Evolutionary conservation across 1,140 invertebrate genomes (phyloP), one percentile per base, ranked within the genome.

Genomic region (Caerostris extrusa): DNA sequence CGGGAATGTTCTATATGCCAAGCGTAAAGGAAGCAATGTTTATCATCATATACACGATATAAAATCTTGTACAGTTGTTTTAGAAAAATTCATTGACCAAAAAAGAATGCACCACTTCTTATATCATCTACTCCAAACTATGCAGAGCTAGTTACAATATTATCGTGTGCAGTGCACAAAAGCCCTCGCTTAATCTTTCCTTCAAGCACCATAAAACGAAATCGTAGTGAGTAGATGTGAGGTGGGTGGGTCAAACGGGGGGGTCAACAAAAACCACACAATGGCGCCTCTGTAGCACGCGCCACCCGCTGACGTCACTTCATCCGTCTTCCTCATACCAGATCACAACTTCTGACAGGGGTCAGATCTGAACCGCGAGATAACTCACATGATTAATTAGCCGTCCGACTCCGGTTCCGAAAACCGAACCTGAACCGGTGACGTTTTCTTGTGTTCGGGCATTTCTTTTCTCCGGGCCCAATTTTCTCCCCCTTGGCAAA

Each of bases 221-320:
- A 50, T 77, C 34, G 34, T 34, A 34, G 19, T 34, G 50, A 34
- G 10, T 61, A 4, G 60, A 17, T 14, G 60, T 61, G 60, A 17
- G 60, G 60, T 55, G 10, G 17, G 34, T 61, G 77, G 77, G 90
- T 91, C 77, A 82, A 91, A 61, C 19, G 61, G 91, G 91, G 61
- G 91, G 91, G 91, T 93, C 91, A 93, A 93, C 91, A 85, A 64
- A 85, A 93, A 87, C 91, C 91, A 86, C 91, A 91, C 90, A 91
- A 91, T 83, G 90, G 81, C 90, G 90, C 90, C 90, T 93, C 83
- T 93, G 91, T 93, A 86, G 91, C 91, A 93, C 92, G 92, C 69
- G 92, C 92, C 92, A 88, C 92, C 92, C 92, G 85, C 92, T 88
- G 92, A 87, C 60, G 64, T 88, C 82, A 87, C n/a, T 77, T 56